Percentiles rank a stretch among this genome's conserved stretches.
Conservation (phyloP, 1,140 invertebrate species). For the Brachionus sp. region DNA sequence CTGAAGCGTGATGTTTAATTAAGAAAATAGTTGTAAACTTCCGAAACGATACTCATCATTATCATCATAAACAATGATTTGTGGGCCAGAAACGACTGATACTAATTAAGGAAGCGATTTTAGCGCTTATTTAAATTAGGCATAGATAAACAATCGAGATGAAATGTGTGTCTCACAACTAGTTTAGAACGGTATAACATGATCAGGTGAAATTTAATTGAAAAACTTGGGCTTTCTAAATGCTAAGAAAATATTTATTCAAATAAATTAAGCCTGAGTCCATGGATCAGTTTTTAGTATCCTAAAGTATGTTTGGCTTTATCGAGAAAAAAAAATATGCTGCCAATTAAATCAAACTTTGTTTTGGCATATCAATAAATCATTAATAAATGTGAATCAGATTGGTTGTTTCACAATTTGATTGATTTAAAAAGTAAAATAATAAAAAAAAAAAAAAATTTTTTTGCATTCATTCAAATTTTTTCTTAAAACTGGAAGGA, state of each 20-base stretch:
- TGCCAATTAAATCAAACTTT: constrained; percentile 3
- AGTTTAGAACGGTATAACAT: constrained; percentile 24
- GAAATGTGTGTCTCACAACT: neutral
- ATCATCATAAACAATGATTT: neutral
- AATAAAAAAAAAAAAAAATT: neutral
- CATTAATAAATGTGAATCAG: neutral
- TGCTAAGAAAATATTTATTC: neutral
- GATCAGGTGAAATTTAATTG: constrained; percentile 29
- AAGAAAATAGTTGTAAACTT: neutral
- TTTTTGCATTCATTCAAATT: neutral
- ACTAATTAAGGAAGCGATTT: neutral
- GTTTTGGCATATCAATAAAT: constrained; percentile 7
- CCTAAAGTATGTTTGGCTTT: neutral
- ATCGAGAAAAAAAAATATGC: neutral
- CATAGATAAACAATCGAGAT: neutral
- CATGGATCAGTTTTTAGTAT: neutral
- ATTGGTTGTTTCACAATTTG: constrained; percentile 2
- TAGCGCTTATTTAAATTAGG: neutral
- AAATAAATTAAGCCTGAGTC: neutral
- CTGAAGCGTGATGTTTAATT: neutral
- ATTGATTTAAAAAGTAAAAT: neutral
- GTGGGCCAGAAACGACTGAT: neutral
- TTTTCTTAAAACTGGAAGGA: neutral
- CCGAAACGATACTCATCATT: neutral
- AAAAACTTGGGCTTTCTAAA: neutral